Evolutionary conservation across 2,113 vertebrate species (phyloP).

Genomic region (Rhabdornis inornatus): DNA sequence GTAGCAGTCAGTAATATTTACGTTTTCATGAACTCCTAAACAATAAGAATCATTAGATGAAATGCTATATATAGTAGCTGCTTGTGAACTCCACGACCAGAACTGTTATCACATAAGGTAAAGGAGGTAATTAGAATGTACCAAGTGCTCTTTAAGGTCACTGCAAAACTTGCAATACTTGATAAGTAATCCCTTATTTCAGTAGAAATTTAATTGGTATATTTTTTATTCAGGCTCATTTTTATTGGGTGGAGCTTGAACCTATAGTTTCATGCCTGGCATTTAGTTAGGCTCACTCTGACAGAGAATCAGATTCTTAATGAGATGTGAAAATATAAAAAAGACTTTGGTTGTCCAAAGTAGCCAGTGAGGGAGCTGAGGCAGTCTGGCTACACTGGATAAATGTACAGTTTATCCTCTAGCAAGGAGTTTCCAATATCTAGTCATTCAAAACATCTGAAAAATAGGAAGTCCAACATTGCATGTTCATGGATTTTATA

Average conservation of each 20-base stretch:
- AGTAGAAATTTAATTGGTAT: neutral
- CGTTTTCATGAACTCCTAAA: neutral
- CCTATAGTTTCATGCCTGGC: neutral
- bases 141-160: neutral
- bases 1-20: neutral
- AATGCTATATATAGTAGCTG: neutral
- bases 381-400: neutral
- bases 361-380: neutral
- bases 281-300: neutral
- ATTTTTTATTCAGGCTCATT: neutral
- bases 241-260: neutral
- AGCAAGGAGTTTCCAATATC: neutral
- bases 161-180: neutral
- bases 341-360: neutral
- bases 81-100: neutral
- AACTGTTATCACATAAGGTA: neutral
- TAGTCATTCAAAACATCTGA: neutral
- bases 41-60: neutral
- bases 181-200: neutral
- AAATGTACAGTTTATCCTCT: neutral
- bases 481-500: neutral
- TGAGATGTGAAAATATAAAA: neutral
- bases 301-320: neutral
- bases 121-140: neutral
- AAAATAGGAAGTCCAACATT: neutral